These are phyloP conservation scores for Scophthalmus maximus DNA, from an alignment of 2,113 vertebrate genomes.

Conservation along the genomic window DNA sequence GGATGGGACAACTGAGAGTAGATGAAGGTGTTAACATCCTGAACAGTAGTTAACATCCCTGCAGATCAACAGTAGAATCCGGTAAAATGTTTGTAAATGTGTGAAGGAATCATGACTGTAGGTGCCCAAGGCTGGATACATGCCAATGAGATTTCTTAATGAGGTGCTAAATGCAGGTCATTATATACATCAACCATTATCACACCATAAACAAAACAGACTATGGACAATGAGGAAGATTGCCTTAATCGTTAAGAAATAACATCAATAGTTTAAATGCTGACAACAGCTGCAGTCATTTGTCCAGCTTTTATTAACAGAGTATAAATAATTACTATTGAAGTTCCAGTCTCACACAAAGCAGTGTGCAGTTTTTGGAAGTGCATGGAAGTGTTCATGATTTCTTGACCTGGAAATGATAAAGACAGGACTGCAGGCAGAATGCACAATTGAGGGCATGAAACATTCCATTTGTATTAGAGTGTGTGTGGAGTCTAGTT, in stretches of 20 bases:
- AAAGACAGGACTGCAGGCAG: conserved; percentile 13
- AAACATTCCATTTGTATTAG: conserved; percentile 22
- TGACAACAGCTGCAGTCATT: conserved; percentile 22
- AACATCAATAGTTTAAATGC: conserved; percentile 6
- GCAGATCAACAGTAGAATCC: neutral
- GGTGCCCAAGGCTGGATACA: neutral
- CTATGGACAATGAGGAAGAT: conserved; percentile 4
- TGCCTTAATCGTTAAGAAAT: neutral
- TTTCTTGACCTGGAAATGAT: conserved; percentile 19
- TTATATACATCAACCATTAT: conserved; percentile 25
- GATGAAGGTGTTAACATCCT: neutral
- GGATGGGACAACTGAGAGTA: neutral
- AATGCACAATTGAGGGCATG: neutral
- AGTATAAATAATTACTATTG: conserved; percentile 16
- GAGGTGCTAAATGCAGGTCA: conserved; percentile 29
- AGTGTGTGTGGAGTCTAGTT: conserved; percentile 5
- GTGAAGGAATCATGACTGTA: neutral
- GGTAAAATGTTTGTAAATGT: neutral
- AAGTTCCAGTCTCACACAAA: conserved; percentile 3
- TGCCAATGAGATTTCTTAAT: conserved; percentile 9
- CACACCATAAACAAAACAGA: conserved; percentile 26
- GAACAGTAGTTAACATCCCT: neutral
- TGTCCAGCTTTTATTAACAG: conserved; percentile 14
- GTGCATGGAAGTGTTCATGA: neutral
- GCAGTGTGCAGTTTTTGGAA: neutral